A percentile compares a stretch with the other conserved stretches of the same genome.
Conservation (phyloP, 2,113 vertebrate genomes). For the Macquaria australasica region DNA sequence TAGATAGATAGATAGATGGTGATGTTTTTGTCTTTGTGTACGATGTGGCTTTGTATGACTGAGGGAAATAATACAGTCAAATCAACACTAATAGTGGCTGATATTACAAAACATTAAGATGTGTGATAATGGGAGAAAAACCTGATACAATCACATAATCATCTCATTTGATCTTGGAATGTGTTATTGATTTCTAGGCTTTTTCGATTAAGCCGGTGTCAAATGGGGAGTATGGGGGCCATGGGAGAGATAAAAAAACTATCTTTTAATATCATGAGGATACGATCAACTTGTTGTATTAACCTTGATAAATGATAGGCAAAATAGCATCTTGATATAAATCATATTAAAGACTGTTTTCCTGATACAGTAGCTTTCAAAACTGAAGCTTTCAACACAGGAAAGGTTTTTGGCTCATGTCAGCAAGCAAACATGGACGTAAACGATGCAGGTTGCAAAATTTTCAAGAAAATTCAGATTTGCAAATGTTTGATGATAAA, state of each 20-base stretch:
- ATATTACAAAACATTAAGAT: constrained; percentile 15
- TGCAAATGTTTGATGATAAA: no score
- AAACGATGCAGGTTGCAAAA: no score
- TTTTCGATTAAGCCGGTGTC: constrained; percentile 35
- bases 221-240: neutral
- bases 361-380: neutral
- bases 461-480: no score
- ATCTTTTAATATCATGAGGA: constrained; percentile 4
- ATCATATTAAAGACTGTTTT: neutral
- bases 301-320: constrained; percentile 1
- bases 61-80: neutral
- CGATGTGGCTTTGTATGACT: neutral
- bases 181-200: constrained; percentile 52
- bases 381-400: neutral
- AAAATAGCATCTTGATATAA: neutral
- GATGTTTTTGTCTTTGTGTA: neutral
- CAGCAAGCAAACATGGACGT: no score
- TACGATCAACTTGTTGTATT: neutral
- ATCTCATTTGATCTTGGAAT: constrained; percentile 49
- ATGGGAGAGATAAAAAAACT: neutral
- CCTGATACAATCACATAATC: constrained; percentile 23
- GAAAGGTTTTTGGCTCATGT: neutral
- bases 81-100: neutral
- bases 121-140: constrained; percentile 17
- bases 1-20: neutral